phyloP scores from a whole-genome alignment of 2,113 vertebrate species.

The Pelecanoides urinatrix region DNA sequence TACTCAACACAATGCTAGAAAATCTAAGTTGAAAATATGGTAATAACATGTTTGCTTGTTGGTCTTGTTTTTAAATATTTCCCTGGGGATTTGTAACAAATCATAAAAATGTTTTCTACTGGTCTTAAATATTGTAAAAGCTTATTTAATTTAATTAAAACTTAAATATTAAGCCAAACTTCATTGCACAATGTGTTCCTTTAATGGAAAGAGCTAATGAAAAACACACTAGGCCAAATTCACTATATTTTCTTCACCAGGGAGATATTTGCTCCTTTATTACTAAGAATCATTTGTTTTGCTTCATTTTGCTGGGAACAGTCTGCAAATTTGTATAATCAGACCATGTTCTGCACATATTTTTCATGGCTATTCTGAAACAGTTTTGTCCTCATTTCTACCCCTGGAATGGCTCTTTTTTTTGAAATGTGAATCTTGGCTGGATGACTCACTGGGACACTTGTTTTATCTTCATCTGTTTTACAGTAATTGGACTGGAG shows the following conservation, averaged over 20 bases:
- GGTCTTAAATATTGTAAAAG: conserved; percentile 56
- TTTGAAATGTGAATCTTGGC: conserved; percentile 49
- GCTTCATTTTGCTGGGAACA: conserved; percentile 43
- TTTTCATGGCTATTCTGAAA: conserved; percentile 53
- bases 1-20: background rate
- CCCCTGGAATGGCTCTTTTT: conserved; percentile 31
- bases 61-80: conserved; percentile 27
- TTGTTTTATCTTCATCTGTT: conserved; percentile 69
- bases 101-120: conserved; percentile 52
- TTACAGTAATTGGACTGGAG: conserved; percentile 59
- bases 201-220: conserved; percentile 49
- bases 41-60: conserved; percentile 20
- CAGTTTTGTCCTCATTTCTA: conserved; percentile 52
- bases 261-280: conserved; percentile 12
- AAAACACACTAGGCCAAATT: conserved; percentile 28
- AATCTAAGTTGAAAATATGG: conserved; percentile 11
- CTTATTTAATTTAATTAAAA: conserved; percentile 56
- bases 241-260: conserved; percentile 24
- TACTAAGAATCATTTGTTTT: conserved; percentile 28
- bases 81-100: conserved; percentile 34
- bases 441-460: conserved; percentile 53
- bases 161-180: conserved; percentile 46
- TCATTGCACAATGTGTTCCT: conserved; percentile 37
- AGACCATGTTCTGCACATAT: conserved; percentile 28
- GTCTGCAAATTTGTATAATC: conserved; percentile 33